A percentile compares a stretch with the other conserved stretches of the same genome.
These are phyloP conservation scores for Parapsyche elsis DNA, from an alignment of 1,140 invertebrate species.

Conservation along the genomic window DNA sequence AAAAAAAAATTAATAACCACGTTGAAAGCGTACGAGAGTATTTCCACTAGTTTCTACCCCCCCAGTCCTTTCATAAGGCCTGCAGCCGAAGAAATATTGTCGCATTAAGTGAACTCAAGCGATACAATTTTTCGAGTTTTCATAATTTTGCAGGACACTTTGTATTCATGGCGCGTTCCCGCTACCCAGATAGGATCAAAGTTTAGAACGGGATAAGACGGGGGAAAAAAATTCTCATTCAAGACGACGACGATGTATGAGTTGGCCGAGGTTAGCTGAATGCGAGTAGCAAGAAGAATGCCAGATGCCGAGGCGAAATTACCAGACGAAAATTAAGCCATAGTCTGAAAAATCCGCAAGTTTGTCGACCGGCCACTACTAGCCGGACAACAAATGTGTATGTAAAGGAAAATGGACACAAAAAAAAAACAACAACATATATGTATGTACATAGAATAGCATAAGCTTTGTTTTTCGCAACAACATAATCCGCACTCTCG, in stretches of 20 bases:
- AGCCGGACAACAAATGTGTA: too few relatives aligned
- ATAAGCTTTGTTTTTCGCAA: too few relatives aligned
- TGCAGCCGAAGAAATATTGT: constrained; percentile 44
- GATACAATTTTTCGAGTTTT: constrained; percentile 46
- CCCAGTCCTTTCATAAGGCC: constrained; percentile 1
- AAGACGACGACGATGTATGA: too few relatives aligned
- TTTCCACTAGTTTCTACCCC: not conserved
- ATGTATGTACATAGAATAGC: too few relatives aligned
- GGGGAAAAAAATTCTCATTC: not conserved
- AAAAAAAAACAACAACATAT: too few relatives aligned
- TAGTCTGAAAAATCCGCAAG: not conserved
- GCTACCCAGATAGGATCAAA: constrained; percentile 5
- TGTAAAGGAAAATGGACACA: too few relatives aligned
- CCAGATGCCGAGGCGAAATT: constrained; percentile 17
- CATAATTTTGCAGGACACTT: constrained; percentile 23
- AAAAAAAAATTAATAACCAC: constrained; percentile 42
- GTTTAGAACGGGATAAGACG: not conserved
- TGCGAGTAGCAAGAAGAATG: not conserved
- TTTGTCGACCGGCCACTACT: not conserved
- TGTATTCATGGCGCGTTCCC: constrained; percentile 15
- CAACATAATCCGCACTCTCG: too few relatives aligned
- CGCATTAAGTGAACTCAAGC: constrained; percentile 43
- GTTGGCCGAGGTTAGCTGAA: not conserved
- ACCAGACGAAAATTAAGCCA: not conserved
- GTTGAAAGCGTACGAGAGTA: constrained; percentile 19